Percentiles rank a stretch among this genome's conserved stretches.
Evolutionary conservation across 1,140 invertebrate species (phyloP).

Genomic region (Zaprionus lachaisei): DNA sequence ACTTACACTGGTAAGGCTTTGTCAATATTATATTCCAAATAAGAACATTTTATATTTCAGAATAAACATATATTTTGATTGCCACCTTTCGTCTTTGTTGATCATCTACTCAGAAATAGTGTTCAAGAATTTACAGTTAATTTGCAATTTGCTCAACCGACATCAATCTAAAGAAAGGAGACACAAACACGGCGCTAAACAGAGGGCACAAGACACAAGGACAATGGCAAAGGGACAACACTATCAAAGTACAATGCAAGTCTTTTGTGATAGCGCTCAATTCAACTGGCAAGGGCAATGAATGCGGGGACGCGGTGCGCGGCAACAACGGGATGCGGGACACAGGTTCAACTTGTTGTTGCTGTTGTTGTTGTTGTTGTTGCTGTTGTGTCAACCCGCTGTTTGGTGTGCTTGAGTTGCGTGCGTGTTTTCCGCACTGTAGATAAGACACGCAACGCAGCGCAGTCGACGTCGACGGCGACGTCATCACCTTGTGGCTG

Average conservation of each 20-base stretch:
- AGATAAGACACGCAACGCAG: constrained; percentile 78
- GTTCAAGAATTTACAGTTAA: constrained; percentile 21
- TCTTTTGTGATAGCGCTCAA: constrained; percentile 3
- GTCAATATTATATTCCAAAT: too few relatives aligned
- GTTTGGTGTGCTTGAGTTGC: constrained; percentile 64
- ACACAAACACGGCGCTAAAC: neutral
- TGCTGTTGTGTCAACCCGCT: constrained; percentile 54
- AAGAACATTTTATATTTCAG: neutral
- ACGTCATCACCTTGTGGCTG: constrained; percentile 60
- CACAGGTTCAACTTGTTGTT: constrained; percentile 27
- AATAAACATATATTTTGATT: neutral
- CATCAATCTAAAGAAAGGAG: neutral
- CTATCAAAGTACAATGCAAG: constrained; percentile 49
- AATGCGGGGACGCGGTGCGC: neutral
- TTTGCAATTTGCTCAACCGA: constrained; percentile 10
- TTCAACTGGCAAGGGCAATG: neutral
- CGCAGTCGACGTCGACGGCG: constrained; percentile 35
- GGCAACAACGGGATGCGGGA: neutral
- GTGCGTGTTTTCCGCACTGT: constrained; percentile 78
- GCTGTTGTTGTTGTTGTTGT: constrained; percentile 34
- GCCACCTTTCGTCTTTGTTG: neutral
- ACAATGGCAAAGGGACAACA: constrained; percentile 44
- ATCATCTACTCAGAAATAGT: neutral
- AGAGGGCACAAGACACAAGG: neutral
- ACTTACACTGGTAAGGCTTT: too few relatives aligned